Conservation (phyloP, 2,888 invertebrate species). For the Caenorhabditis sp. region DNA sequence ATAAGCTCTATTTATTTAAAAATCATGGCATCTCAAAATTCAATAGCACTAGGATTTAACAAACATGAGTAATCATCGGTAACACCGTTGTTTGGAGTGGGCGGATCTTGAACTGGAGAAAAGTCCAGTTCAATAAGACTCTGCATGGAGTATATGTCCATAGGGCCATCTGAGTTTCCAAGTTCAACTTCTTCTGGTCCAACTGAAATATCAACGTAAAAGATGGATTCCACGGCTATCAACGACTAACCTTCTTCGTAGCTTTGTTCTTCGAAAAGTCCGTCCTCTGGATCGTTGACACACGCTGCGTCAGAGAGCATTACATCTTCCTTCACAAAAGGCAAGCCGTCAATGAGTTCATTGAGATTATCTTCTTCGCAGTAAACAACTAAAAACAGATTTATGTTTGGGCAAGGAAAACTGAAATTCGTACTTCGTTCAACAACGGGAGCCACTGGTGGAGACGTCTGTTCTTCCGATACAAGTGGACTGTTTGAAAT, state of each 20-base stretch:
- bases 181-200: too few relatives aligned
- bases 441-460: too few relatives aligned
- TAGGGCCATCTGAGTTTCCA: too few relatives aligned
- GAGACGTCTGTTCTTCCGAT: too few relatives aligned
- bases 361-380: background rate
- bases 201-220: too few relatives aligned
- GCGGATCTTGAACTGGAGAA: background rate
- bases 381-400: background rate
- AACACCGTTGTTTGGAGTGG: slow-evolving; percentile 16
- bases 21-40: too few relatives aligned
- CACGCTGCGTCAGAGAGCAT: background rate
- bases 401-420: background rate
- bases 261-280: background rate
- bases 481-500: background rate
- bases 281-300: background rate
- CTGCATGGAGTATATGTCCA: background rate
- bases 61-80: slow-evolving; percentile 20
- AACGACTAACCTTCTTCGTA: too few relatives aligned
- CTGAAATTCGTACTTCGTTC: too few relatives aligned
- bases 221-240: too few relatives aligned
- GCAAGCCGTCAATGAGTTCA: background rate
- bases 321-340: background rate
- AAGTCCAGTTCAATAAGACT: slow-evolving; percentile 16
- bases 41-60: slow-evolving; percentile 4
- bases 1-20: background rate